phyloP scores from a whole-genome alignment of 92 coral and sea anemone genomes.

The Pocillopora grandis region DNA sequence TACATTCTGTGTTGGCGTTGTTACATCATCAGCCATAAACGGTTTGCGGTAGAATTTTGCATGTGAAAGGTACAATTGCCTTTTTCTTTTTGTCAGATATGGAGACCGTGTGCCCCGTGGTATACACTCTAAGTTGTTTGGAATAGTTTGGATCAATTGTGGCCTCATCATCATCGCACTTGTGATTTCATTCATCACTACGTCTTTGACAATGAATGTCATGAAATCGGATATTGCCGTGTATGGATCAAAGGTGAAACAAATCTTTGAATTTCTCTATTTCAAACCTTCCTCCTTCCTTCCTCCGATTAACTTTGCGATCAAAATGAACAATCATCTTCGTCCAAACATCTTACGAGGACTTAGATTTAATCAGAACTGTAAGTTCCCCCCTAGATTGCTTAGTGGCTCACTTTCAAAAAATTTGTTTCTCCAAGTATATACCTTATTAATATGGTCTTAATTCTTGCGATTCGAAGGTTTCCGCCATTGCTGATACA shows the following conservation, averaged over 20 bases:
- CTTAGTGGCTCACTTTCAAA: not conserved
- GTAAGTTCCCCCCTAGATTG: conserved; percentile 50
- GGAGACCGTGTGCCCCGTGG: conserved; percentile 93
- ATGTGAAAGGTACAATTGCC: too few species aligned
- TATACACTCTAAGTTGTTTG: conserved; percentile 65
- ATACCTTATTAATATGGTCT: not conserved
- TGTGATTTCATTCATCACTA: conserved; percentile 89
- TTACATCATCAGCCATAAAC: too few species aligned
- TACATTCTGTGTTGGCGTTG: too few species aligned
- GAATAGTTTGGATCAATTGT: conserved; percentile 80
- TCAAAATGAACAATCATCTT: too few species aligned
- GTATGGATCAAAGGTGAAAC: conserved; percentile 85
- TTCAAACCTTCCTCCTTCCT: not conserved
- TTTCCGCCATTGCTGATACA: conserved; percentile 86
- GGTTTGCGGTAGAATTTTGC: not conserved
- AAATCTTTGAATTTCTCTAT: not conserved
- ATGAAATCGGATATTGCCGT: conserved; percentile 66
- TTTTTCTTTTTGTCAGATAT: conserved; percentile 51
- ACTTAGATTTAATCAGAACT: conserved; percentile 57
- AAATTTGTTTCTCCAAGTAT: not conserved
- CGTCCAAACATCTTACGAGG: conserved; percentile 54
- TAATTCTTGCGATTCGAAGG: conserved; percentile 36
- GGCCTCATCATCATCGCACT: conserved; percentile 82
- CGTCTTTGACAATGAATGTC: conserved; percentile 81
- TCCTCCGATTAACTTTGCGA: too few species aligned